Base-by-base conservation (phyloP, 2,797 vertebrate genomes). In the Heteromormyrus szaboi region DNA sequence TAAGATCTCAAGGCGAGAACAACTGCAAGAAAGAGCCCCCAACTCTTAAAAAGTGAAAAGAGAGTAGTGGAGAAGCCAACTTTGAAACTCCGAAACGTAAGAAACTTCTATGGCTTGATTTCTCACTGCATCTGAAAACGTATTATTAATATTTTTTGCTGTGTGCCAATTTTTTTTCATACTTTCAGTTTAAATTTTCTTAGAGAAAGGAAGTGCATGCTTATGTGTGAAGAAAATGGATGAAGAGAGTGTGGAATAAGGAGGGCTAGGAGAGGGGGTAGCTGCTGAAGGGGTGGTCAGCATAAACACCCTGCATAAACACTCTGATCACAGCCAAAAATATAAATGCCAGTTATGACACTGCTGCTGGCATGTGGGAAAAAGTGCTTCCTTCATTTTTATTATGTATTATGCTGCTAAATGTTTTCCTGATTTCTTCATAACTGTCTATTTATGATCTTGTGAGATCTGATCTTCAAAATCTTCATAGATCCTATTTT, bases 121-220 rank as follows among this genome's bases (percentile, higher is more conserved):
- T 84, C n/a, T 84, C 81, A 84, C 81, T 84, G 41, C 81, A 84
- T 25, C 46, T 81, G 33, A 17, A 81, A 25, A 29, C 44, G 17
- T n/a, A 25, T 46, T 44, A 79, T 44, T 79, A 56, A 56, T 12
- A 5, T 79, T 79, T 44, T 79, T 44, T 44, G 5, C 14, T 79
- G 14, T 79, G 72, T 79, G 72, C 72, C 72, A 79, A 41, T 79
- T 79, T 41, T 41, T 76, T 44, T 19, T 19, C 37, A 79, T 79
- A 41, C 37, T 79, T 79, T n/a, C 37, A n/a, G 72, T 79, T 50
- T 84, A 50, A 29, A 48, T 48, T 84, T 84, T 86, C 44, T 85
- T 81, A 86, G 62, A 53, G 86, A 65, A 79, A 72, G 72, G 37
- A 76, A 88, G 48, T 90, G 56, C 11, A 46, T 46, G 88, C 56